Evolutionary conservation across 2,113 vertebrate genomes (phyloP).

Genomic region (Motacilla alba): DNA sequence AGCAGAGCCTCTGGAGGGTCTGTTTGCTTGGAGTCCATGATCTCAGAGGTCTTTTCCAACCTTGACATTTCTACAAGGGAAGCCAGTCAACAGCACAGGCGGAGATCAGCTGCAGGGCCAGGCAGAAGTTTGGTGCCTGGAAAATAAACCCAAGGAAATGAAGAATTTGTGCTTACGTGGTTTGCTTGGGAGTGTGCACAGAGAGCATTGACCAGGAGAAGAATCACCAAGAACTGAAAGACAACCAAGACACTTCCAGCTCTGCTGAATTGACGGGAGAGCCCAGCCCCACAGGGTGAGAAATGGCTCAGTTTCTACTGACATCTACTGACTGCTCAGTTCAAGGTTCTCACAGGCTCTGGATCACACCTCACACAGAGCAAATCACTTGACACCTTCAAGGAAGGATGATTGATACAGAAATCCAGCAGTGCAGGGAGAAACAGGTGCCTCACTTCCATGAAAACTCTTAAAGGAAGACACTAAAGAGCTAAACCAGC

Average conservation of each 20-base stretch:
- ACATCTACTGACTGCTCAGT: not conserved
- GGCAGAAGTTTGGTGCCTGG: not conserved
- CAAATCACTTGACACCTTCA: not conserved
- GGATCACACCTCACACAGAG: not conserved
- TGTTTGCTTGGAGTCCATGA: no score
- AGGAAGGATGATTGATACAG: not conserved
- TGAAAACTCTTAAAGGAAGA: not conserved
- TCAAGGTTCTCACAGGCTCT: not conserved
- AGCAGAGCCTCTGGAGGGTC: not conserved
- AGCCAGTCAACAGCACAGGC: not conserved
- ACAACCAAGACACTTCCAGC: not conserved
- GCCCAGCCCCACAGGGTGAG: not conserved
- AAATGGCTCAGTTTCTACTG: slow-evolving; percentile 14
- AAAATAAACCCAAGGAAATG: not conserved
- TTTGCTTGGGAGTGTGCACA: not conserved
- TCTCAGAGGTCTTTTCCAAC: not conserved
- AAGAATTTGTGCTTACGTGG: not conserved
- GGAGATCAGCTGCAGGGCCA: not conserved
- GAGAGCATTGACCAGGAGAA: not conserved
- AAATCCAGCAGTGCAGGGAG: not conserved
- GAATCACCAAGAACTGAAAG: not conserved
- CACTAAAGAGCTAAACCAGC: not conserved
- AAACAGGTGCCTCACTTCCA: not conserved
- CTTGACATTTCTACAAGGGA: not conserved
- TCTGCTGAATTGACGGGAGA: not conserved